A percentile compares a stretch with the other conserved stretches of the same genome.
Conservation (phyloP, 1,140 invertebrate species). For the Antheraea pernyi region DNA sequence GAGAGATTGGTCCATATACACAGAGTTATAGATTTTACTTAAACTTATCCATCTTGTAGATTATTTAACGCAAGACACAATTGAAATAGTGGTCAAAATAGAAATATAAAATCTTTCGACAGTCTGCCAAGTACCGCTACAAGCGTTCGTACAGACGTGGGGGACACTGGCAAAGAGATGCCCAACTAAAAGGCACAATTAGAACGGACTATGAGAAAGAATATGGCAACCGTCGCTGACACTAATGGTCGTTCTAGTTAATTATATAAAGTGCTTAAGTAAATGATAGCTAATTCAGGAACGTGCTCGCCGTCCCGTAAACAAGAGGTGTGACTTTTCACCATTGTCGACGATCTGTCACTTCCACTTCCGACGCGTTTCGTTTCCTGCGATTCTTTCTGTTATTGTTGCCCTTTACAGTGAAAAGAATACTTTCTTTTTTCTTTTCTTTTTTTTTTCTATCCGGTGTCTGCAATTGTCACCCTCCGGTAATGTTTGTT, state of each 20-base stretch:
- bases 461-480: slow-evolving; percentile 66
- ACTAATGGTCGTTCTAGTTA: slow-evolving; percentile 63
- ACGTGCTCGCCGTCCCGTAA: slow-evolving; percentile 57
- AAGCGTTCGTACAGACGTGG: background rate
- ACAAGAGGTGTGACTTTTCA: slow-evolving; percentile 76
- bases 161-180: background rate
- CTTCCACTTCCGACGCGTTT: slow-evolving; percentile 63
- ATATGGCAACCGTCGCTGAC: slow-evolving; percentile 49
- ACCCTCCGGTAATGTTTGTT: slow-evolving; percentile 63
- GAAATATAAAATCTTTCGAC: too few relatives aligned
- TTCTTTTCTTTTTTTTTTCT: slow-evolving; percentile 40
- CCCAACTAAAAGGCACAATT: slow-evolving; percentile 31
- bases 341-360: slow-evolving; percentile 75
- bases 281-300: slow-evolving; percentile 73
- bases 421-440: slow-evolving; percentile 70
- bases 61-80: too few relatives aligned
- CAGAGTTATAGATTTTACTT: too few relatives aligned
- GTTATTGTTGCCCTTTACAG: slow-evolving; percentile 67
- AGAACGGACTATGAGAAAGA: slow-evolving; percentile 48
- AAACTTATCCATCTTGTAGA: too few relatives aligned
- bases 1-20: too few relatives aligned
- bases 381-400: slow-evolving; percentile 57
- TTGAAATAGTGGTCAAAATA: too few relatives aligned
- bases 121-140: too few relatives aligned
- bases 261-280: slow-evolving; percentile 77